Conservation (phyloP, 1,140 invertebrate species). For the Drosophila leontia region DNA sequence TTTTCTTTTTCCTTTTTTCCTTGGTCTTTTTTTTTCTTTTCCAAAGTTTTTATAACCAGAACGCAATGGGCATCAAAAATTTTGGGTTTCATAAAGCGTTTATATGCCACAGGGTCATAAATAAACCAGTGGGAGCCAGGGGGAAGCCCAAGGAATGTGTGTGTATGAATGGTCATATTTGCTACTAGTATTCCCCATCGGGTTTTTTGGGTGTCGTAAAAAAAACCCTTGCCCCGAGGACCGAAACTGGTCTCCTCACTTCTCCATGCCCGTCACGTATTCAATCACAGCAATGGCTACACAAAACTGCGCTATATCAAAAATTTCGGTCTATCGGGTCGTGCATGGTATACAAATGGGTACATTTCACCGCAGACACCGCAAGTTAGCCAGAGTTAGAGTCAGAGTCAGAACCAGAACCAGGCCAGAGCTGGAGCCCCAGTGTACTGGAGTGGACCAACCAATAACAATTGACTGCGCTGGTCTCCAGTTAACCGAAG, state of each 20-base stretch:
- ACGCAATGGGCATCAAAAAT: slow-evolving; percentile 42
- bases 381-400: slow-evolving; percentile 7
- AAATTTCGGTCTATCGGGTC: slow-evolving; percentile 67
- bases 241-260: slow-evolving; percentile 22
- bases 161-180: slow-evolving; percentile 22
- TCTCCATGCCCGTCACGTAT: slow-evolving; percentile 71
- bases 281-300: slow-evolving; percentile 82
- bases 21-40: background rate
- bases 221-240: slow-evolving; percentile 64
- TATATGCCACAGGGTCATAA: slow-evolving; percentile 56
- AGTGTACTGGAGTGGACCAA: slow-evolving; percentile 4
- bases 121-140: slow-evolving; percentile 36
- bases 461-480: slow-evolving; percentile 41
- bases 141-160: slow-evolving; percentile 2
- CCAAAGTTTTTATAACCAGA: slow-evolving; percentile 23
- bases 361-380: slow-evolving; percentile 45
- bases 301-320: slow-evolving; percentile 82
- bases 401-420: background rate
- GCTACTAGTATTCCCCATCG: slow-evolving; percentile 26
- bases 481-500: slow-evolving; percentile 61
- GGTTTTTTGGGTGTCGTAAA: slow-evolving; percentile 45
- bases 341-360: slow-evolving; percentile 77
- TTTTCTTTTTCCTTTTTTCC: background rate
- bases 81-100: slow-evolving; percentile 66
- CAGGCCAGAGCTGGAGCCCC: background rate